Evolutionary conservation across 2,797 vertebrate genomes (phyloP), one percentile per base, ranked within the genome.

Genomic region (Crenichthys baileyi): DNA sequence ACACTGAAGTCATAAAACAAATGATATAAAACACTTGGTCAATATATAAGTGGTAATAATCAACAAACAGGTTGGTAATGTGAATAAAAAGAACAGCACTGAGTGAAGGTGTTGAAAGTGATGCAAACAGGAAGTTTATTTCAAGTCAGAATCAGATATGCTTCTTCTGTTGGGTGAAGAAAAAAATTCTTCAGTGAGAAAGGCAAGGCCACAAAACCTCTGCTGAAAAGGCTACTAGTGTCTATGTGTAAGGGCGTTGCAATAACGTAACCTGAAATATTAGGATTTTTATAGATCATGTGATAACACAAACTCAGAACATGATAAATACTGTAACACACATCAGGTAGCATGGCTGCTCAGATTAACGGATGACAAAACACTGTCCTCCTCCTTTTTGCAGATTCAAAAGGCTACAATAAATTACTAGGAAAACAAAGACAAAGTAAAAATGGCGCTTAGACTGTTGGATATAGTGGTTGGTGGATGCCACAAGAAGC

Each of bases 361-460:
- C 83, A 84, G 80, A 89, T 90, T 73, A 85, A 88, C 76, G 82
- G 79, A 90, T 78, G 79, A 92, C 90, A 91, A 90, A 93, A 94
- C 87, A 93, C 92, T 94, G 93, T 89, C 81, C 83, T 88, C 90
- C 89, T 81, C 82, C 89, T 88, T 86, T 91, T 91, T 78, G 82
- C 78, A 83, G 88, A 94, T 94, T 95, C 86, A 94, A 94, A 95
- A 91, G 86, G 86, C 96, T 96, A 96, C 88, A 96, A 96, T 96
- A 96, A 96, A 96, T 96, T 96, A 96, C 95, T 96, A 96, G 90
- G 94, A 92, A 91, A 89, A 87, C 73, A 39, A 70, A 78, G 36
- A 68, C 36, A 76, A 86, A 82, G 24, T 31, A 84, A 81, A 80
- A 87, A 83, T 53, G 51, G 73, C 72, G 82, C 79, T 80, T 84